These are phyloP conservation scores for Acipenser transmontanus DNA, from an alignment of 2,797 vertebrate species.

Conservation along the genomic window DNA sequence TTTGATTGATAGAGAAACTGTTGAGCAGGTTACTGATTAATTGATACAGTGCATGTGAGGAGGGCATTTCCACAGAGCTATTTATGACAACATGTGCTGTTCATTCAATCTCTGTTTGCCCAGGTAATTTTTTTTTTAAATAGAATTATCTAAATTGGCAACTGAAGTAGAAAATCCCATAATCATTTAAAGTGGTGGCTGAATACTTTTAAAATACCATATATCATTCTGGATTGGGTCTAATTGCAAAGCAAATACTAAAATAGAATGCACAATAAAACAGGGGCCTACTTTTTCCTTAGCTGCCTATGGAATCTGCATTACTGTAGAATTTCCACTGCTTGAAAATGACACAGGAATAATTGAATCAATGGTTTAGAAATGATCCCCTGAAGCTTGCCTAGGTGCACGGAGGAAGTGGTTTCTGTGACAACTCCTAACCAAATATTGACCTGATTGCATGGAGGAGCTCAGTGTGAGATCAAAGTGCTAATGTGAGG, in stretches of 20 bases:
- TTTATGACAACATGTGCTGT: constrained; percentile 29
- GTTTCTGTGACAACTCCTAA: constrained; percentile 73
- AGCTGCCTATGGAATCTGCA: constrained; percentile 74
- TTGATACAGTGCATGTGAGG: neutral
- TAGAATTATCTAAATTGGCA: constrained; percentile 60
- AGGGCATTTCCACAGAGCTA: constrained; percentile 26
- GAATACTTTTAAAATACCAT: constrained; percentile 69
- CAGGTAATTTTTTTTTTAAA: constrained; percentile 53
- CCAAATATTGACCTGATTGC: constrained; percentile 59
- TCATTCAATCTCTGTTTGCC: constrained; percentile 46
- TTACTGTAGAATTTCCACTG: constrained; percentile 59
- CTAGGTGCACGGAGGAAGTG: constrained; percentile 59
- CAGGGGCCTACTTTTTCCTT: constrained; percentile 70
- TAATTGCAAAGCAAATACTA: constrained; percentile 75
- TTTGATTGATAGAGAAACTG: too few species aligned
- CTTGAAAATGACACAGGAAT: constrained; percentile 61
- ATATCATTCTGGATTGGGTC: constrained; percentile 65
- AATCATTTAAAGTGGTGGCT: constrained; percentile 53
- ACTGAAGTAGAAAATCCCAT: constrained; percentile 60
- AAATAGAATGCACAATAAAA: constrained; percentile 61
- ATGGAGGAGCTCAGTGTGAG: constrained; percentile 38
- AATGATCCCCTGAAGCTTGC: constrained; percentile 50
- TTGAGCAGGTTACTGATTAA: neutral
- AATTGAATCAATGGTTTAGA: constrained; percentile 69
- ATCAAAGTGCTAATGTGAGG: constrained; percentile 42